Evolutionary conservation across 2,797 vertebrate genomes (phyloP), one percentile per base, ranked within the genome.

Genomic region (Taenioides sp.): DNA sequence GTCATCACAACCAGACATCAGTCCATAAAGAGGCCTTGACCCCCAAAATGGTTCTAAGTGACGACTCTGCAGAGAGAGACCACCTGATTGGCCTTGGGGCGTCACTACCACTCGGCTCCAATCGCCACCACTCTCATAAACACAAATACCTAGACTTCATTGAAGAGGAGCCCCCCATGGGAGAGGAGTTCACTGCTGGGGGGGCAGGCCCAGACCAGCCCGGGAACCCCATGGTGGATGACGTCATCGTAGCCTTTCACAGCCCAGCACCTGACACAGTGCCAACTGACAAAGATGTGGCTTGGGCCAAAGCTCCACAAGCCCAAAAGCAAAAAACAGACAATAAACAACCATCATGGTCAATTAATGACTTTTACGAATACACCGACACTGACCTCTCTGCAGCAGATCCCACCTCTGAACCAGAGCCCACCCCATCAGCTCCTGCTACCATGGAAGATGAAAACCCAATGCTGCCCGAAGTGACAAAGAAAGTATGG

Each of bases 361-460:
- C 90, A 0, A 87, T 95, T 47, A 93, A 93, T 1, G 94, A 96
- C 74, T 91, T 95, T 74, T 96, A 96, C 0, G 95, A 96, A 2
- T 95, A 96, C 90, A 93, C 95, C 17, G 95, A 95, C 0, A 94
- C 96, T 0, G 93, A 94, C 2, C 94, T 95, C 87, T 95, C 95
- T 0, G 95, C 96, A 1, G 87, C 94, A n/a, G 92, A 91, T 0
- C 86, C 91, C 0, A 95, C 94, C 7, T 92, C 89, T 40, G 90
- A 85, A 47, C 89, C 88, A 0, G 92, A 93, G 62, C 83, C 84
- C 54, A 90, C 84, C 23, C 85, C 80, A 7, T 90, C 90, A 2
- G 86, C 81, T 10, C 88, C 86, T 0, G 54, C 91, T 0, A 91
- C 91, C 64, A 88, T 93, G 87, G 93, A 94, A 72, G 94, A 95